Conservation (phyloP, 1,140 invertebrate species). For the Papilio xuthus region DNA sequence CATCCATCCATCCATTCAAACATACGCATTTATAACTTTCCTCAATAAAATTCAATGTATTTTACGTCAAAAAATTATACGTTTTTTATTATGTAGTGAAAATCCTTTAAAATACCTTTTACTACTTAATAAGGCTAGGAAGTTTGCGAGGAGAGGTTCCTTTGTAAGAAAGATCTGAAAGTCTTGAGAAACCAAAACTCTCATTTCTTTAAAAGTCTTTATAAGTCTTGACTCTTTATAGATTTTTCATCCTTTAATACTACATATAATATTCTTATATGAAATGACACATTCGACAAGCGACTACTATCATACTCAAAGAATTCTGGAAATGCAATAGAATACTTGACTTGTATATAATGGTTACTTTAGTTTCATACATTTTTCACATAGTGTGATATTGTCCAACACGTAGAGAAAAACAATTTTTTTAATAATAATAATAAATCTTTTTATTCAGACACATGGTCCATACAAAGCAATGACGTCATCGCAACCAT, state of each 20-base stretch:
- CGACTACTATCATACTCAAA: neutral
- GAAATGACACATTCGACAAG: neutral
- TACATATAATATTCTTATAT: neutral
- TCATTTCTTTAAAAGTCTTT: too few species aligned
- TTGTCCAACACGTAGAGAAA: neutral
- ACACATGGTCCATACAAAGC: too few species aligned
- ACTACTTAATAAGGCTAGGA: neutral
- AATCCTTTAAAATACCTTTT: neutral
- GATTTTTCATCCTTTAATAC: neutral
- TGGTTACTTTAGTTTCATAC: neutral
- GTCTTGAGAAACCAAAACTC: neutral
- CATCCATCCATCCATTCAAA: too few species aligned
- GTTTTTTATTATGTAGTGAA: too few species aligned
- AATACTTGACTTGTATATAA: neutral
- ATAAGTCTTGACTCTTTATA: too few species aligned
- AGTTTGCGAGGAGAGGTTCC: neutral
- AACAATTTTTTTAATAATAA: too few species aligned
- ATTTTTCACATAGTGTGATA: neutral
- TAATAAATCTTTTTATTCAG: too few species aligned
- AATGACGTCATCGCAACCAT: too few species aligned
- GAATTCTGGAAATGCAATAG: neutral
- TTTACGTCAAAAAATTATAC: too few species aligned
- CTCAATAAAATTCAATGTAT: too few species aligned
- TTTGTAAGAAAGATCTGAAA: neutral
- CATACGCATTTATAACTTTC: too few species aligned